Base-by-base conservation (phyloP, 2,113 vertebrate genomes). In the Odobenus rosmarus region DNA sequence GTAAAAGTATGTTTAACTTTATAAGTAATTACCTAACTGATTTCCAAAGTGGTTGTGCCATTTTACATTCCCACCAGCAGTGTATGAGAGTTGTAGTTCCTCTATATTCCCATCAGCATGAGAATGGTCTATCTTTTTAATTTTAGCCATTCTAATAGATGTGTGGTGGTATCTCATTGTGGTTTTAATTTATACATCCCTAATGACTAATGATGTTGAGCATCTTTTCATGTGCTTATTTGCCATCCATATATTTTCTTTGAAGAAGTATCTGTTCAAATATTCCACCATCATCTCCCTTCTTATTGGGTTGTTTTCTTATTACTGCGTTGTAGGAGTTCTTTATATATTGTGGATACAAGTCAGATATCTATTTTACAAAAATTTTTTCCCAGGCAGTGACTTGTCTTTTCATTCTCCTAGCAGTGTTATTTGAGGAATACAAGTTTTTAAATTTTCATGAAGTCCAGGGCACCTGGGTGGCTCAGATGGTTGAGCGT, bases 391-490 rank as follows among this genome's bases (percentile, higher is more conserved):
- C 18, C 26, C 13, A n/a, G 16, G 10, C n/a, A 28, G 4, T 33
- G 71, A 5, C 28, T 61, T 69, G 33, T 53, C 53, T 80, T 85
- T 90, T 86, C 31, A 86, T 72, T 86, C 33, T 72, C 19, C 26
- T 90, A 80, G n/a, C 11, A 62, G 42, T 93, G 19, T 24, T 33
- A 57, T 93, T 93, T 95, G 55, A 93, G 93, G 36, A 86, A 16
- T 21, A n/a, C 14, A 24, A 31, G 2, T 74, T 72, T 88, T 31
- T 81, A 15, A 28, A 51, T 57, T 72, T 80, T 31, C 24, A 85
- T 79, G n/a, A 90, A 72, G 72, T 90, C 9, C 23, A 64, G 18
- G n/a, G n/a, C n/a, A n/a, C n/a, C n/a, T n/a, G n/a, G n/a, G n/a
- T n/a, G n/a, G n/a, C n/a, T n/a, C n/a, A n/a, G n/a, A n/a, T n/a